Conservation (phyloP, 2,888 invertebrate genomes). For the Lycaena phlaeas region DNA sequence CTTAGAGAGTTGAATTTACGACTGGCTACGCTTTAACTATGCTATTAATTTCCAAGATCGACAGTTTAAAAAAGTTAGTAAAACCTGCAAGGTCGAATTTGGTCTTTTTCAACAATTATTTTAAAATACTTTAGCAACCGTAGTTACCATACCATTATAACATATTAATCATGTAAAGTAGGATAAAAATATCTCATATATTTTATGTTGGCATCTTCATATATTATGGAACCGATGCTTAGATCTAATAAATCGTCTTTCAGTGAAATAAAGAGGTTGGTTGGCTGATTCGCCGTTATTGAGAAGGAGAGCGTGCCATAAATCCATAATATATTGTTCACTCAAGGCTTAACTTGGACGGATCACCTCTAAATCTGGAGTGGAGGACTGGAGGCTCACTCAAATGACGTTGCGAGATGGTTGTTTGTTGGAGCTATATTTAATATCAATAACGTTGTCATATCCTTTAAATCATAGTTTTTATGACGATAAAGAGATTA, state of each 20-base stretch:
- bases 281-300: conserved; percentile 9
- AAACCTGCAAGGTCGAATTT: too few species aligned
- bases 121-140: too few species aligned
- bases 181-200: conserved; percentile 6
- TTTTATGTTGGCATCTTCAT: conserved; percentile 1
- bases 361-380: conserved; percentile 4
- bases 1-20: too few species aligned
- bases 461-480: too few species aligned
- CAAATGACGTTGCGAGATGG: not conserved
- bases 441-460: not conserved
- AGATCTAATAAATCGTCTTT: conserved; percentile 5
- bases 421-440: not conserved
- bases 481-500: too few species aligned
- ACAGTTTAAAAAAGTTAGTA: too few species aligned
- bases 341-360: conserved; percentile 3
- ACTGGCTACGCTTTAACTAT: too few species aligned
- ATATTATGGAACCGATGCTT: conserved; percentile 1
- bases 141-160: too few species aligned
- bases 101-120: too few species aligned
- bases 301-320: conserved; percentile 6
- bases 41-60: too few species aligned
- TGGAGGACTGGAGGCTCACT: not conserved
- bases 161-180: too few species aligned
- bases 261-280: conserved; percentile 8
- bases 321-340: conserved; percentile 10